Evolutionary conservation across 2,888 invertebrate genomes (phyloP).

Genomic region (Cataglyphis rosenhaueri): DNA sequence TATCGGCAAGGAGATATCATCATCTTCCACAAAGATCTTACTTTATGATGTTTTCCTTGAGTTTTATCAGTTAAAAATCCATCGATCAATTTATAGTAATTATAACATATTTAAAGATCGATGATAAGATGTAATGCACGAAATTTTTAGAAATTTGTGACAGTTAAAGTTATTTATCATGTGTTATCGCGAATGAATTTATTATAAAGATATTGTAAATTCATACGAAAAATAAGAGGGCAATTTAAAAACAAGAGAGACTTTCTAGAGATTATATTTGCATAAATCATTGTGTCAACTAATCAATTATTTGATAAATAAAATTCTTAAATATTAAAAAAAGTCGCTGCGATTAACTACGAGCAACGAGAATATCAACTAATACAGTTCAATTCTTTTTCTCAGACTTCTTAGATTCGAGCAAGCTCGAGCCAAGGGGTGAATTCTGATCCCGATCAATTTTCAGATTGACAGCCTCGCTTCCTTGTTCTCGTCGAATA

Average conservation of each 20-base stretch:
- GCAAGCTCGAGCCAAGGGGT: not conserved
- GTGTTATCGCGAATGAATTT: not conserved
- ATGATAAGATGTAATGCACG: not conserved
- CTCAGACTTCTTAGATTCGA: not conserved
- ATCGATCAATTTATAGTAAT: not conserved
- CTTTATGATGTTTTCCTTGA: slow-evolving; percentile 4
- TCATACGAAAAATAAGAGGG: not conserved
- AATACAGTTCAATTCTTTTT: not conserved
- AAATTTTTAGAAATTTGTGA: not conserved
- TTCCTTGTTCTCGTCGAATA: not conserved
- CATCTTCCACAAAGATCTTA: not conserved
- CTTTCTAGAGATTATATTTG: slow-evolving; percentile 14
- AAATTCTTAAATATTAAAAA: slow-evolving; percentile 3
- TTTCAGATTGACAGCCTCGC: slow-evolving; percentile 6
- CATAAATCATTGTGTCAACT: not conserved
- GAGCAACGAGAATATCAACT: not conserved
- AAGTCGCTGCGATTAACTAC: not conserved
- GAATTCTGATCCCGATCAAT: slow-evolving; percentile 1
- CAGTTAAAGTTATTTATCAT: not conserved
- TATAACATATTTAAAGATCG: not conserved
- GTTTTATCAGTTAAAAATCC: not conserved
- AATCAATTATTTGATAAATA: not conserved
- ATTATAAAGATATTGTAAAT: not conserved
- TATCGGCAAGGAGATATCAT: not conserved
- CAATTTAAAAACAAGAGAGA: not conserved